Base-by-base conservation (phyloP, 2,113 vertebrate species). In the Ailuropoda melanoleuca region DNA sequence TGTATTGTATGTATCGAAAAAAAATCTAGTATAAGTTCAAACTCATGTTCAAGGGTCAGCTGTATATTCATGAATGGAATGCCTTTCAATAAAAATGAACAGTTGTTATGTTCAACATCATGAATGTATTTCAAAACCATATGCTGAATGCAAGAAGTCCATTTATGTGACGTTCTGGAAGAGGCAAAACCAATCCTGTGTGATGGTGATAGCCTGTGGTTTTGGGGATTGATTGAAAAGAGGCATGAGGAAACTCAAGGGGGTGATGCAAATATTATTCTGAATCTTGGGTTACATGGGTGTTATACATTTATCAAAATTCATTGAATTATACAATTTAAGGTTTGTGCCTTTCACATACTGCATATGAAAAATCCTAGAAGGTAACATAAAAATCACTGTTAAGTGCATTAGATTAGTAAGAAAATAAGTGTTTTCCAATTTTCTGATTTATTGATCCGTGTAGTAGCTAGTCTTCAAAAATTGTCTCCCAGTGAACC, bases 351-450 rank as follows among this genome's bases (percentile, higher is more conserved):
- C 4, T 78, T 90, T 90, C 70, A 72, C 39, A 66, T 68, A 34
- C 7, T 93, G 18, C 21, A 39, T 88, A 62, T 84, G 12, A 89
- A 80, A 80, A 85, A 74, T 94, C n/a, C 43, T 94, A 5, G 39
- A 72, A 72, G 34, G 12, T 68, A 74, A 75, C 5, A 13, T 84
- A 91, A 83, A 90, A 77, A 58, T 26, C 93, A 46, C 56, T 37
- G 14, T 85, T 85, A 75, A 80, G 31, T 77, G 77, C 72, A 18
- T 64, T 95, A 81, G 23, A 75, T 92, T 81, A 81, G 29, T 62
- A 70, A 96, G 53, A 94, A 80, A 95, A 81, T 74, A 14, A 91
- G 86, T 90, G 64, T 72, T 70, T 93, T 91, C 12, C 37, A 66
- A 11, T 31, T 90, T 88, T 66, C 53, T 96, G 4, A 80, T 91